phyloP scores from a whole-genome alignment of 2,888 invertebrate genomes.

The Sicus ferrugineus region DNA sequence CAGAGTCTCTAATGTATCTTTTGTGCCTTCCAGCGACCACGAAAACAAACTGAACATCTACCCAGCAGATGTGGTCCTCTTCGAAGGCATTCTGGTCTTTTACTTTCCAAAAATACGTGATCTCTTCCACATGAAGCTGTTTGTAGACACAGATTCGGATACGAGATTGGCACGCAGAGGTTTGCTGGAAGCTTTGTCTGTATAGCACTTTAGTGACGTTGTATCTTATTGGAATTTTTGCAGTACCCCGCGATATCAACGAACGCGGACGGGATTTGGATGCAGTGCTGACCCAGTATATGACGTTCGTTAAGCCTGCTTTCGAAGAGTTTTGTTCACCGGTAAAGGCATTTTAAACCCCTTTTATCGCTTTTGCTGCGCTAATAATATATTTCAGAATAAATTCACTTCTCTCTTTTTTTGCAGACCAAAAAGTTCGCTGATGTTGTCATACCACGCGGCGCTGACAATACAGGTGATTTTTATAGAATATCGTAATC shows the following conservation, averaged over 20 bases:
- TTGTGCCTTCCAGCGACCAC: slow-evolving; percentile 65
- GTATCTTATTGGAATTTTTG: slow-evolving; percentile 55
- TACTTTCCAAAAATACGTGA: slow-evolving; percentile 95
- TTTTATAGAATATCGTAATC: neutral
- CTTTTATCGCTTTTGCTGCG: neutral
- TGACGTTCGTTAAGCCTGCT: slow-evolving; percentile 98
- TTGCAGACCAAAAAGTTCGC: slow-evolving; percentile 98
- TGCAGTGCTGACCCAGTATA: slow-evolving; percentile 94
- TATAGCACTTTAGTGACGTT: neutral
- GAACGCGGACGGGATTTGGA: slow-evolving; percentile 94
- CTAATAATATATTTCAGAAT: slow-evolving; percentile 8
- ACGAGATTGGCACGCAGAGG: slow-evolving; percentile 95
- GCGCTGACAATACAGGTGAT: slow-evolving; percentile 95
- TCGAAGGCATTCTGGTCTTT: slow-evolving; percentile 98
- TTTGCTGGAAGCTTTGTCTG: slow-evolving; percentile 59
- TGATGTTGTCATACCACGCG: slow-evolving; percentile 98
- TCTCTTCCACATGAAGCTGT: slow-evolving; percentile 98
- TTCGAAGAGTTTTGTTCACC: slow-evolving; percentile 99
- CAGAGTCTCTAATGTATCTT: neutral
- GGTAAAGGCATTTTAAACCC: slow-evolving; percentile 68
- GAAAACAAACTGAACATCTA: slow-evolving; percentile 82
- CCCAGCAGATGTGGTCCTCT: slow-evolving; percentile 95
- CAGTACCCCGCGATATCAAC: slow-evolving; percentile 94
- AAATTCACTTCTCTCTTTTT: too few relatives aligned
- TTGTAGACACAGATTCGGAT: slow-evolving; percentile 99